These are phyloP conservation scores for Astropecten irregularis DNA, from an alignment of 53 echinoderm and acorn worm genomes.

Conservation along the genomic window DNA sequence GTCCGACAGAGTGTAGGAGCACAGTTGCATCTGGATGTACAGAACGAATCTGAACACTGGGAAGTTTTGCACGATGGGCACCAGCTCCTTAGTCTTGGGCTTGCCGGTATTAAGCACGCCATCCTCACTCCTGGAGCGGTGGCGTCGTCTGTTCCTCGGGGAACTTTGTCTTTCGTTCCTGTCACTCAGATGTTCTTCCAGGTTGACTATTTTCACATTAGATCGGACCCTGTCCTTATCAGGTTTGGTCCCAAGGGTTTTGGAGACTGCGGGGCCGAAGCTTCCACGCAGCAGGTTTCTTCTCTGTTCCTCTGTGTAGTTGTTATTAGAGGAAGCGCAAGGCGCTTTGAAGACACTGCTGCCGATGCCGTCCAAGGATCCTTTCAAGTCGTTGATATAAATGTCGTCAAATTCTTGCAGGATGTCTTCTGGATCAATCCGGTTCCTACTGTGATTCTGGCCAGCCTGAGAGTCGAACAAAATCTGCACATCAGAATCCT, in stretches of 20 bases:
- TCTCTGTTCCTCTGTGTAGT: too few relatives aligned
- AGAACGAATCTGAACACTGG: conserved; percentile 33
- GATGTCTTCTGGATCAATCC: too few relatives aligned
- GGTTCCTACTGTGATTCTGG: background rate
- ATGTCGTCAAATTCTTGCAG: too few relatives aligned
- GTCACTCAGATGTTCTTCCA: too few relatives aligned
- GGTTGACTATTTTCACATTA: background rate
- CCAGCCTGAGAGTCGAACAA: background rate
- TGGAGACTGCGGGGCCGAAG: too few relatives aligned
- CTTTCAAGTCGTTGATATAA: too few relatives aligned
- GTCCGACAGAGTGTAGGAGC: conserved; percentile 54
- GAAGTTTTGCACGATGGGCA: background rate
- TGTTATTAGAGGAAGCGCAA: too few relatives aligned
- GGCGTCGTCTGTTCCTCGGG: background rate
- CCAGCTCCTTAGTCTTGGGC: background rate
- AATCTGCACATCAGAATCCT: background rate
- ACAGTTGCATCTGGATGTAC: conserved; percentile 90
- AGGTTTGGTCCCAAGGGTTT: too few relatives aligned
- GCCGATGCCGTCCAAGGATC: too few relatives aligned
- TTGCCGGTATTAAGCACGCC: background rate
- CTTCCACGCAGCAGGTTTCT: too few relatives aligned
- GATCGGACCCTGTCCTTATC: background rate
- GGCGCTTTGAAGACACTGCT: too few relatives aligned
- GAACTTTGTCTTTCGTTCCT: background rate
- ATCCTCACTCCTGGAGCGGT: conserved; percentile 46